Percentiles rank a stretch among this genome's conserved stretches.
These are phyloP conservation scores for Pissodes strobi DNA, from an alignment of 1,140 invertebrate species.

Conservation along the genomic window DNA sequence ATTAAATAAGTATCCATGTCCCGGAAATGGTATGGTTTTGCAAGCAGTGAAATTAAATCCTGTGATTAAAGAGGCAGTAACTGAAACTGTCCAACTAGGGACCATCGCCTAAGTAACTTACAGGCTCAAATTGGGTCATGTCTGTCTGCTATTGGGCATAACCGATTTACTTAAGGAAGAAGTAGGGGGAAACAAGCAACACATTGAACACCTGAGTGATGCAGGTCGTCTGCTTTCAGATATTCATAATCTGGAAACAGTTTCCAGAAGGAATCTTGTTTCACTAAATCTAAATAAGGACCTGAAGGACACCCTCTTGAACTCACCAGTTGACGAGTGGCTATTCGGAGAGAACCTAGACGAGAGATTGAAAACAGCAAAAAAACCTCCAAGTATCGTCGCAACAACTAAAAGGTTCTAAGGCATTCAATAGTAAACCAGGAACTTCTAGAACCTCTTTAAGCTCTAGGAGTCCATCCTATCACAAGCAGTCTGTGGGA, in stretches of 20 bases:
- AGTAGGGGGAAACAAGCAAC: background rate
- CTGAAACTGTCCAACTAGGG: background rate
- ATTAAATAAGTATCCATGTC: slow-evolving; percentile 1
- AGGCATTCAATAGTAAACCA: background rate
- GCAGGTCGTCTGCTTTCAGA: slow-evolving; percentile 18
- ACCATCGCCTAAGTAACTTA: background rate
- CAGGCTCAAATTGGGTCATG: slow-evolving; percentile 1
- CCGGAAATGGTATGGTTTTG: background rate
- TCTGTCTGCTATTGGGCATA: slow-evolving; percentile 9
- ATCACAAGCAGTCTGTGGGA: background rate
- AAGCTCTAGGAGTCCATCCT: slow-evolving; percentile 19
- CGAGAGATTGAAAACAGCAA: slow-evolving; percentile 21
- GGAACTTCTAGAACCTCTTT: background rate
- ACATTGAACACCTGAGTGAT: slow-evolving; percentile 1
- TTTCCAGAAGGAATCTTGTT: slow-evolving; percentile 6
- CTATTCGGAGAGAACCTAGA: slow-evolving; percentile 24
- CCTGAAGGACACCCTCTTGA: slow-evolving; percentile 1
- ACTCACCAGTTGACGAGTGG: slow-evolving; percentile 6
- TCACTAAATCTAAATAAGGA: slow-evolving; percentile 23
- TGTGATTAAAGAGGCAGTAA: background rate
- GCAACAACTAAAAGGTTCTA: background rate
- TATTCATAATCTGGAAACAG: slow-evolving; percentile 8
- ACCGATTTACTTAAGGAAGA: slow-evolving; percentile 7
- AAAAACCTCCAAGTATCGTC: slow-evolving; percentile 1
- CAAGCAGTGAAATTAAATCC: background rate